These are phyloP conservation scores for Tricholauxania praeusta DNA, from an alignment of 2,888 invertebrate species.

Conservation along the genomic window DNA sequence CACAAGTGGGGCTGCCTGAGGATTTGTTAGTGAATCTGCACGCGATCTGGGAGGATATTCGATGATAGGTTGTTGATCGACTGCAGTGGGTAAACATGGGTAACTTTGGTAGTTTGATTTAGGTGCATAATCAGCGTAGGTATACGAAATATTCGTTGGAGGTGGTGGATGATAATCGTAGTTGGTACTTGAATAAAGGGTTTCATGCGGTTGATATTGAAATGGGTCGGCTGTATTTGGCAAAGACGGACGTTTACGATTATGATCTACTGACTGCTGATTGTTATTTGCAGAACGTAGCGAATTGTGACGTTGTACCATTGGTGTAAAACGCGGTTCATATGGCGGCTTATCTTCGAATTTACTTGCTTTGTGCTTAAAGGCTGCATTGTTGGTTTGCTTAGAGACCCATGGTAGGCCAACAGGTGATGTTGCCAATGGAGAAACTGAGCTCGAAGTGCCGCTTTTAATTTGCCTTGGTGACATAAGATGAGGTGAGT, in stretches of 20 bases:
- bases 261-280: conserved; percentile 50
- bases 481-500: conserved; percentile 49
- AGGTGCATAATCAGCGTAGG: conserved; percentile 55
- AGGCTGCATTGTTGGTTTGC: conserved; percentile 66
- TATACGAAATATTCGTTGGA: conserved; percentile 60
- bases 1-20: conserved; percentile 63
- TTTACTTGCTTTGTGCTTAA: conserved; percentile 71
- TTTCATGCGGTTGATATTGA: background rate
- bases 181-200: background rate
- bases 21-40: conserved; percentile 62
- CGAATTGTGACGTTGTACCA: conserved; percentile 62
- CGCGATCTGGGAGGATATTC: conserved; percentile 62
- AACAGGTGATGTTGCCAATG: conserved; percentile 60
- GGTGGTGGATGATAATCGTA: conserved; percentile 50
- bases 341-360: conserved; percentile 69
- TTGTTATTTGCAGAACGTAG: conserved; percentile 50
- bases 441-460: conserved; percentile 52
- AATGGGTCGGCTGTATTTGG: conserved; percentile 63
- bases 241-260: conserved; percentile 64
- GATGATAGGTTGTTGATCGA: conserved; percentile 68
- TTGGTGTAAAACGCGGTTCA: conserved; percentile 49
- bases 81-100: conserved; percentile 70
- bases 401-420: conserved; percentile 70
- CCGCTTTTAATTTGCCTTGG: conserved; percentile 42
- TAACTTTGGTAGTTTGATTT: conserved; percentile 55